Evolutionary conservation across 2,888 invertebrate species (phyloP).

Genomic region (Halictus quadricinctus): DNA sequence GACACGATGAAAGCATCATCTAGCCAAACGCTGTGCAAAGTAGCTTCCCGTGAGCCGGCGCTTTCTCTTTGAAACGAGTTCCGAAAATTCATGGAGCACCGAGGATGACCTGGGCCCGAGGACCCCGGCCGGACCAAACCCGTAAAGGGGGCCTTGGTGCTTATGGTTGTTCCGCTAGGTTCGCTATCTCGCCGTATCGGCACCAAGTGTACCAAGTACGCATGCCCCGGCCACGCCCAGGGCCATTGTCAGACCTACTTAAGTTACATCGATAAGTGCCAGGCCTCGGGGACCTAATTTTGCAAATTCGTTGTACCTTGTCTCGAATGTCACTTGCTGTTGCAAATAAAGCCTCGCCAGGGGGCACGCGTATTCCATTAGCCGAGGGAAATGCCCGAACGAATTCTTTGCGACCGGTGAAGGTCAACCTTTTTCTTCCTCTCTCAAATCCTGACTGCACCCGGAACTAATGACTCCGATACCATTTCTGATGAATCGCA

Average conservation of each 20-base stretch:
- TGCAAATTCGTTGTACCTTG: slow-evolving; percentile 6
- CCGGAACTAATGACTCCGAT: not conserved
- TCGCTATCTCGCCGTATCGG: not conserved
- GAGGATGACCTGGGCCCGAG: not conserved
- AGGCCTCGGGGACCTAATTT: slow-evolving; percentile 5
- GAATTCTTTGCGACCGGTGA: not conserved
- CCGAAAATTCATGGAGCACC: not conserved
- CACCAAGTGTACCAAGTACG: not conserved
- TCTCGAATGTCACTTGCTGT: slow-evolving; percentile 1
- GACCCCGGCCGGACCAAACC: not conserved
- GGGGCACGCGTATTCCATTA: not conserved
- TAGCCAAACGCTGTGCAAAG: not conserved
- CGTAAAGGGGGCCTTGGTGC: not conserved
- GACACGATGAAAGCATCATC: not conserved
- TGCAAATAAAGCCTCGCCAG: not conserved
- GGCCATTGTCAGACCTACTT: slow-evolving; percentile 5
- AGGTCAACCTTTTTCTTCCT: not conserved
- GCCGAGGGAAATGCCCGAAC: not conserved
- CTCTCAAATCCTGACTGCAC: not conserved
- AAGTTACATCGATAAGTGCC: slow-evolving; percentile 2
- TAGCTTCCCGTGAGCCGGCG: not conserved
- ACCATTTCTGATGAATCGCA: not conserved
- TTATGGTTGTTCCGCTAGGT: slow-evolving; percentile 4
- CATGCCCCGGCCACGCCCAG: slow-evolving; percentile 2
- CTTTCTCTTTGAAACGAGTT: not conserved